Percentiles rank a stretch among this genome's conserved stretches.
phyloP scores from a whole-genome alignment of 2,113 vertebrate genomes.

The Hypocryptadius cinnamomeus region DNA sequence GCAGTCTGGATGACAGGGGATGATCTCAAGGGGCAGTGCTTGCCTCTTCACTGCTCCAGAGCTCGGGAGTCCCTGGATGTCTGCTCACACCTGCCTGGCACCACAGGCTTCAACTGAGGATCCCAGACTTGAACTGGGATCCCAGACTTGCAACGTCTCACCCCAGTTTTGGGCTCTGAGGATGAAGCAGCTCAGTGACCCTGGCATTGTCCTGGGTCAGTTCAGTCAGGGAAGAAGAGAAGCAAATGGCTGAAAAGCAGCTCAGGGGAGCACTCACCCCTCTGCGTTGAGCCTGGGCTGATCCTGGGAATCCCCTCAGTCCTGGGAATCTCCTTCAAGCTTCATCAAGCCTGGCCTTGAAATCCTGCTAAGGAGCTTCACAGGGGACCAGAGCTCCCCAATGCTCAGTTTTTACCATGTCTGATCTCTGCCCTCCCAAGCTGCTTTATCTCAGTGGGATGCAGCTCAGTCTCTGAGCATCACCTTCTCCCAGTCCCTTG shows the following conservation, averaged over 20 bases:
- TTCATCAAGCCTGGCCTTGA: not conserved
- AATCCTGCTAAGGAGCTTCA: not conserved
- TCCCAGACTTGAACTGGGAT: not conserved
- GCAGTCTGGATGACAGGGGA: not conserved
- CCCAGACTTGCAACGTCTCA: not conserved
- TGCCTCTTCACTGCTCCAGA: not conserved
- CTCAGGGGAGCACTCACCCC: not conserved
- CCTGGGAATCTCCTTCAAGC: not conserved
- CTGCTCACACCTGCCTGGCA: not conserved
- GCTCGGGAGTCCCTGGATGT: accelerated
- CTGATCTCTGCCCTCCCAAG: not conserved
- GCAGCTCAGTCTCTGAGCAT: not conserved
- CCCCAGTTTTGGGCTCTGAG: not conserved
- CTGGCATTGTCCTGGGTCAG: not conserved
- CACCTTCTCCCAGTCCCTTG: accelerated
- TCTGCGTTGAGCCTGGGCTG: not conserved
- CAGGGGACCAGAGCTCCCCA: not conserved
- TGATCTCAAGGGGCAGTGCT: not conserved
- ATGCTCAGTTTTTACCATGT: accelerated
- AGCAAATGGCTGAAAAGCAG: not conserved
- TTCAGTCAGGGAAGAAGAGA: not conserved
- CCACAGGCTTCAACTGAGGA: not conserved
- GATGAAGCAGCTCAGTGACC: not conserved
- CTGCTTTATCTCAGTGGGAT: not conserved
- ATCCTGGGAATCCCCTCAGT: not conserved